A percentile compares a stretch with the other conserved stretches of the same genome.
These are phyloP conservation scores for Tribolium madens DNA, from an alignment of 1,140 invertebrate species.

Conservation along the genomic window DNA sequence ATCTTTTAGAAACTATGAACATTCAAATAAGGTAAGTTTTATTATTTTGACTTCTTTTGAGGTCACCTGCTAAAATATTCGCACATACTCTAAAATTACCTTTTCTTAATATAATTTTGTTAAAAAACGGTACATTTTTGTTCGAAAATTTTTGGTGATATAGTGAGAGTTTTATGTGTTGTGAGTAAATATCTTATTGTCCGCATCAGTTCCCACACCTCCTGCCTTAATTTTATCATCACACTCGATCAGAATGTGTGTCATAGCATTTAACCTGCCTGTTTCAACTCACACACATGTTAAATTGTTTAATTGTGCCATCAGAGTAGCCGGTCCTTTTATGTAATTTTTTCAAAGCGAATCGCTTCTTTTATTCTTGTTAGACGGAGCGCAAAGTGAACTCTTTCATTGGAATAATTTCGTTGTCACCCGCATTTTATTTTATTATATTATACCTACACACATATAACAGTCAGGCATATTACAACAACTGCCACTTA, in stretches of 20 bases:
- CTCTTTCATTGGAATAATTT: conserved; percentile 38
- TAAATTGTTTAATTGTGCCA: conserved; percentile 25
- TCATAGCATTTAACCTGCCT: conserved; percentile 10
- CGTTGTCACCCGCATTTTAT: conserved; percentile 36
- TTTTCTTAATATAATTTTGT: no score
- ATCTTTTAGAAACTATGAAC: no score
- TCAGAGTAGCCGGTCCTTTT: conserved; percentile 4
- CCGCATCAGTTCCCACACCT: not conserved
- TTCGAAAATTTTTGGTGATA: no score
- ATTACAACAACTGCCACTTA: conserved; percentile 28
- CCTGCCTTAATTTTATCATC: not conserved
- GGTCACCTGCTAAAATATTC: no score
- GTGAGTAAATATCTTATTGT: no score
- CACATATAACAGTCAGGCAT: conserved; percentile 4
- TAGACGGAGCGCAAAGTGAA: conserved; percentile 33
- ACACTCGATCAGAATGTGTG: conserved; percentile 7
- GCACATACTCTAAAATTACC: no score
- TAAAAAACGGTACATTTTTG: no score
- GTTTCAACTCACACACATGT: conserved; percentile 25
- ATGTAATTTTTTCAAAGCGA: conserved; percentile 24
- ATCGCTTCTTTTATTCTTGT: conserved; percentile 21
- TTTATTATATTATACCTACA: conserved; percentile 29
- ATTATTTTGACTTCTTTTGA: no score
- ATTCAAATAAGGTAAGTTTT: no score
- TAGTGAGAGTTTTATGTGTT: no score